phyloP scores from a whole-genome alignment of 1,140 invertebrate species.

The Trialeurodes vaporariorum region DNA sequence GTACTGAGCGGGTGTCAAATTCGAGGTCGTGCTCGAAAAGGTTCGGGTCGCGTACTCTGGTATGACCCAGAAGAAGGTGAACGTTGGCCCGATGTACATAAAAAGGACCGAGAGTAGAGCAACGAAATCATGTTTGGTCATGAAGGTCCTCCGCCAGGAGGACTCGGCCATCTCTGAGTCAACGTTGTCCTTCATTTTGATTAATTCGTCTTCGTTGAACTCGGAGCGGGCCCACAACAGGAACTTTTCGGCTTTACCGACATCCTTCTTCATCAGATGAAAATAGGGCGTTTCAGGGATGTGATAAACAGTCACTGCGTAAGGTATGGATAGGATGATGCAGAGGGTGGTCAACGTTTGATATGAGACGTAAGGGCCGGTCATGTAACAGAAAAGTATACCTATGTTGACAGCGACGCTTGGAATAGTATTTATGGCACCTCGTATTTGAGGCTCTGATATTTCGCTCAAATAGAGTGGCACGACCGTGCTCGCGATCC shows the following conservation, averaged over 20 bases:
- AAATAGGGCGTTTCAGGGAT: constrained; percentile 75
- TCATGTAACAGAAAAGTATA: constrained; percentile 34
- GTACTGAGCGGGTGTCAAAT: background rate
- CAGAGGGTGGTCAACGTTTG: constrained; percentile 49
- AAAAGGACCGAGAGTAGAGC: background rate
- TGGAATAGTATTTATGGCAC: constrained; percentile 53
- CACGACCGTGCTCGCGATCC: constrained; percentile 58
- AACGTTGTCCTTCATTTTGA: background rate
- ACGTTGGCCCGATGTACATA: background rate
- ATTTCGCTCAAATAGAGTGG: constrained; percentile 83
- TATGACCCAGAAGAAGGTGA: background rate
- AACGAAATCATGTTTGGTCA: background rate
- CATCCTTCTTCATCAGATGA: constrained; percentile 44
- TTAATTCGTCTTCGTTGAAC: background rate
- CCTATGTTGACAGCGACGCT: constrained; percentile 65
- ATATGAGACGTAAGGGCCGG: constrained; percentile 63
- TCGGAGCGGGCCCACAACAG: background rate
- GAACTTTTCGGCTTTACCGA: constrained; percentile 37
- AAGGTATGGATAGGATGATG: constrained; percentile 44
- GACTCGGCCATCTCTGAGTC: background rate
- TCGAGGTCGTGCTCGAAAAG: background rate
- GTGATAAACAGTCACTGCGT: constrained; percentile 50
- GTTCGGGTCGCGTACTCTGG: background rate
- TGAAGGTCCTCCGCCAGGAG: background rate
- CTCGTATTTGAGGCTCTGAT: constrained; percentile 29